phyloP scores from a whole-genome alignment of 2,797 vertebrate species.

The Sebastiscus albofasciatus region DNA sequence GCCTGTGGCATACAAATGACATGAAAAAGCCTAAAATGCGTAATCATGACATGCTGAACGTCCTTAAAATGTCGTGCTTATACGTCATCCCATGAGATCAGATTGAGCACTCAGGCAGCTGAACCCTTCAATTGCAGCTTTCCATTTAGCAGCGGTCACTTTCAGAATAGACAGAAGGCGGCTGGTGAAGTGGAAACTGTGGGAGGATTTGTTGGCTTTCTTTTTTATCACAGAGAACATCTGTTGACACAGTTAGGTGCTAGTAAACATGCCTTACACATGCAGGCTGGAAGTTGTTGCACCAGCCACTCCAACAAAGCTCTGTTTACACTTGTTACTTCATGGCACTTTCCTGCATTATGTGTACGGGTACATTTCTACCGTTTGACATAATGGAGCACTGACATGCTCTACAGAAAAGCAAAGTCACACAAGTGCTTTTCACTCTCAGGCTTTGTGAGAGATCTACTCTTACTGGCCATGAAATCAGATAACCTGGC shows the following conservation, averaged over 20 bases:
- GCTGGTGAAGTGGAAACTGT: conserved; percentile 15
- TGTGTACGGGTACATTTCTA: neutral
- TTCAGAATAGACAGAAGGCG: conserved; percentile 4
- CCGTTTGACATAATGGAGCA: neutral
- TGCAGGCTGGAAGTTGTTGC: neutral
- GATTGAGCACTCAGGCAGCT: neutral
- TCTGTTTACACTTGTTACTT: neutral
- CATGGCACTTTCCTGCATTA: neutral
- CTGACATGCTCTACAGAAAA: neutral
- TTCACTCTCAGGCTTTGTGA: conserved; percentile 15
- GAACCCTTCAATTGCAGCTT: neutral
- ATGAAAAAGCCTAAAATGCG: too few relatives aligned
- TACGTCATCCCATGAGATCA: too few relatives aligned
- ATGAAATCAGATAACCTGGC: conserved; percentile 37
- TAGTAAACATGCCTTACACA: neutral
- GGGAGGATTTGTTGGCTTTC: conserved; percentile 11
- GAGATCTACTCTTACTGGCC: conserved; percentile 3
- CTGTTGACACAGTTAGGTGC: neutral
- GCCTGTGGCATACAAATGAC: too few relatives aligned
- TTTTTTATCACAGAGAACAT: conserved; percentile 7
- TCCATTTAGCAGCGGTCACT: conserved; percentile 4
- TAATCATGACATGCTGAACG: too few relatives aligned
- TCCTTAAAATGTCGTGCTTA: too few relatives aligned
- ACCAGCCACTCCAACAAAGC: neutral
- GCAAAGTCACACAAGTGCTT: conserved; percentile 21